These are phyloP conservation scores for Jordanella pulchra DNA, from an alignment of 2,797 vertebrate species.

Conservation along the genomic window DNA sequence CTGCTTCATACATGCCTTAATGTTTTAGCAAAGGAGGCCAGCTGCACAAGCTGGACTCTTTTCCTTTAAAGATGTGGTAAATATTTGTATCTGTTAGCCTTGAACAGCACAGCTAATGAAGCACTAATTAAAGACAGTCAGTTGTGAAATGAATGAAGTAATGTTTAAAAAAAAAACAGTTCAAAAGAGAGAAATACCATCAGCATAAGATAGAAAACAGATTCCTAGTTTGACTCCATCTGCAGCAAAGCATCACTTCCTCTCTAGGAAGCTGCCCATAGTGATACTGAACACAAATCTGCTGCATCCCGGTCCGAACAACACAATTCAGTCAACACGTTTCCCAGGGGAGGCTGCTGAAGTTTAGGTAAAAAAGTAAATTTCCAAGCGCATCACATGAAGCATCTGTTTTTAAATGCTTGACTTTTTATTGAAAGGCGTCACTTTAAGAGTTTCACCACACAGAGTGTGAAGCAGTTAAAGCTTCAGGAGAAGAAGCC, in stretches of 20 bases:
- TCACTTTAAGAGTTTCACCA: constrained; percentile 37
- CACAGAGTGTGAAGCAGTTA: constrained; percentile 11
- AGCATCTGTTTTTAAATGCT: constrained; percentile 8
- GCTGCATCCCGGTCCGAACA: constrained; percentile 1
- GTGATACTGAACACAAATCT: constrained; percentile 27
- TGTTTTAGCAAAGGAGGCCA: constrained; percentile 7
- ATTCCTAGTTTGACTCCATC: constrained; percentile 12
- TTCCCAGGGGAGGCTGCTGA: background rate
- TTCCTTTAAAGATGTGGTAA: constrained; percentile 31
- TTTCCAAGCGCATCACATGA: constrained; percentile 12
- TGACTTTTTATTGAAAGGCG: constrained; percentile 44
- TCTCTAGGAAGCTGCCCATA: constrained; percentile 24
- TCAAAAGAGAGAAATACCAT: constrained; percentile 17
- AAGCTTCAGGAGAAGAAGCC: constrained; percentile 20
- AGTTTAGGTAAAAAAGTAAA: background rate
- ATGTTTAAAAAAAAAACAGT: constrained; percentile 26
- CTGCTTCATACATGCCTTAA: background rate
- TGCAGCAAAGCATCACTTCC: background rate
- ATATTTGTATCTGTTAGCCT: constrained; percentile 18
- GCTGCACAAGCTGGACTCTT: background rate
- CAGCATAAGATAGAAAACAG: constrained; percentile 26
- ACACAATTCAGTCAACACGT: constrained; percentile 37
- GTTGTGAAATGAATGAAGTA: constrained; percentile 37
- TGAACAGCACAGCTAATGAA: constrained; percentile 26
- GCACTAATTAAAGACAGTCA: constrained; percentile 48